Evolutionary conservation across 2,888 invertebrate species (phyloP).

Genomic region (Tortrix viridana): DNA sequence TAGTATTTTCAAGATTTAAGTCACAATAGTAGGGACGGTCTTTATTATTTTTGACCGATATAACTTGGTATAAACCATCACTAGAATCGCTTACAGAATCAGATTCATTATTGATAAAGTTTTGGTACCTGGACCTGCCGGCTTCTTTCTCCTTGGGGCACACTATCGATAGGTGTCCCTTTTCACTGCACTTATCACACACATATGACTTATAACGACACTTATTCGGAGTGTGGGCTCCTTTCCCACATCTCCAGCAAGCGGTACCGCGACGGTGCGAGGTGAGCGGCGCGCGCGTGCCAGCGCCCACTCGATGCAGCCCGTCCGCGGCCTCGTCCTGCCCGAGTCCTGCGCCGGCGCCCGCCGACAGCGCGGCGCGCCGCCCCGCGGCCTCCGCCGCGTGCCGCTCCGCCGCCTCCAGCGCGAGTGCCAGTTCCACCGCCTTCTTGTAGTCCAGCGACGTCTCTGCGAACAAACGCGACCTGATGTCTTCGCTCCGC

Average conservation of each 20-base stretch:
- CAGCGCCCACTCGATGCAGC: slow-evolving; percentile 9
- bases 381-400: slow-evolving; percentile 2
- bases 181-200: slow-evolving; percentile 4
- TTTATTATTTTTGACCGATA: slow-evolving; percentile 11
- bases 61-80: slow-evolving; percentile 6
- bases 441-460: slow-evolving; percentile 3
- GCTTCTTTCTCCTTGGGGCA: slow-evolving; percentile 3
- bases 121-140: slow-evolving; percentile 9
- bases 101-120: not conserved
- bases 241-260: slow-evolving; percentile 13
- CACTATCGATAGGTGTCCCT: slow-evolving; percentile 5
- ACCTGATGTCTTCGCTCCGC: slow-evolving; percentile 5
- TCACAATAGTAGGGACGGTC: slow-evolving; percentile 9
- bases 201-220: slow-evolving; percentile 8
- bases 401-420: slow-evolving; percentile 20
- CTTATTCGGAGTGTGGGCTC: slow-evolving; percentile 7
- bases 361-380: slow-evolving; percentile 6
- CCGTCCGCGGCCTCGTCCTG: slow-evolving; percentile 14
- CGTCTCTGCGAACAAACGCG: slow-evolving; percentile 4
- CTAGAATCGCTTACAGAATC: slow-evolving; percentile 1
- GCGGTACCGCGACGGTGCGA: slow-evolving; percentile 5
- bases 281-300: slow-evolving; percentile 14
- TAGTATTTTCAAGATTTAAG: not conserved
- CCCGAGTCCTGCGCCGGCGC: slow-evolving; percentile 8
- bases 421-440: slow-evolving; percentile 15